A percentile compares a stretch with the other conserved stretches of the same genome.
These are phyloP conservation scores for Pseudorhombus dupliciocellatus DNA, from an alignment of 2,113 vertebrate genomes.

Conservation along the genomic window DNA sequence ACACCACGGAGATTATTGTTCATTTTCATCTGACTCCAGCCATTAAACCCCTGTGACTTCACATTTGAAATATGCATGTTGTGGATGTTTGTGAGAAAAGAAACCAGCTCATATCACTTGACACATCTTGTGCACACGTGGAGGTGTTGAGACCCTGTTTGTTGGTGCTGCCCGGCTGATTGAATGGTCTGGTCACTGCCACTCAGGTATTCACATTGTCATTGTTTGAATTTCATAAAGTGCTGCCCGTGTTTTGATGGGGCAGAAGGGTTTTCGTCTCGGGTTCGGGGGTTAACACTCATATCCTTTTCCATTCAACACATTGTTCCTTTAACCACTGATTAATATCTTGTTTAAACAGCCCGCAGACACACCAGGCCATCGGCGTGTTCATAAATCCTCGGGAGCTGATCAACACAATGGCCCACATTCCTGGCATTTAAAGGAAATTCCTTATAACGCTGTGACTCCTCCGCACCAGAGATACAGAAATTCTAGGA, in stretches of 20 bases:
- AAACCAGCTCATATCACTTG: not conserved
- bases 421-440: conserved; percentile 80
- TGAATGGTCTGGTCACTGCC: conserved; percentile 27
- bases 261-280: conserved; percentile 58
- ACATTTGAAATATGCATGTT: not conserved
- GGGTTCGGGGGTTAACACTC: conserved; percentile 64
- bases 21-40: not conserved
- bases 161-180: not conserved
- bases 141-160: conserved; percentile 2
- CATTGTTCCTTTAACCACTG: conserved; percentile 81
- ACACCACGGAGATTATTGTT: not conserved
- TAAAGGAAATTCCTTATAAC: conserved; percentile 72
- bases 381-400: conserved; percentile 80
- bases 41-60: conserved; percentile 4
- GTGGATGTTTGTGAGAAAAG: not conserved
- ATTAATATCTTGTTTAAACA: conserved; percentile 88
- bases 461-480: conserved; percentile 59
- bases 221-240: conserved; percentile 63
- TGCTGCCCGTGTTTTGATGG: conserved; percentile 49
- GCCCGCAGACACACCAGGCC: conserved; percentile 74
- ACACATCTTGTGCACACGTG: not conserved
- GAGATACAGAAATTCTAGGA: conserved; percentile 66
- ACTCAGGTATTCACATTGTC: conserved; percentile 60
- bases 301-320: conserved; percentile 78
- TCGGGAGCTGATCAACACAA: conserved; percentile 84